Conservation (phyloP, 2,113 vertebrate species). For the Pleuronectes platessa region DNA sequence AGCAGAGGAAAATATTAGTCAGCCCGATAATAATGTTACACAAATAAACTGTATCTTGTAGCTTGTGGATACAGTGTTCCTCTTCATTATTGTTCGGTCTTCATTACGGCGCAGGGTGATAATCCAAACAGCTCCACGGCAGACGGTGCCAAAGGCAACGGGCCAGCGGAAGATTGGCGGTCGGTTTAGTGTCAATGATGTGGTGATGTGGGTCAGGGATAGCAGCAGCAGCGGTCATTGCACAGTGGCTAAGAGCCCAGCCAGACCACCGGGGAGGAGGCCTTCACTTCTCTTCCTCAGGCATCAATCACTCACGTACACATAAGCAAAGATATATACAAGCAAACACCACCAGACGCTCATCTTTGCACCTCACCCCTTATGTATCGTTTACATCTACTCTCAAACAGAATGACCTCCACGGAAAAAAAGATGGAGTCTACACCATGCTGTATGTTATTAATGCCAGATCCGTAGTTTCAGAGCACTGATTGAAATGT, state of each 20-base stretch:
- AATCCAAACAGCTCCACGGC: constrained; percentile 65
- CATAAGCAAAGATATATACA: constrained; percentile 73
- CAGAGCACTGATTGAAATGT: constrained; percentile 34
- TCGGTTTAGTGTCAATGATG: constrained; percentile 79
- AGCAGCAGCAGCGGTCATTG: constrained; percentile 78
- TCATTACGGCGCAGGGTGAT: constrained; percentile 63
- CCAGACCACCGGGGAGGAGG: constrained; percentile 80
- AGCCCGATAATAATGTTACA: constrained; percentile 54
- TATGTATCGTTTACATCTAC: constrained; percentile 33
- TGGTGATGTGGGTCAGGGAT: constrained; percentile 80
- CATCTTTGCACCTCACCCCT: constrained; percentile 41
- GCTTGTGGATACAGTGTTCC: constrained; percentile 67
- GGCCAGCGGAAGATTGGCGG: constrained; percentile 73
- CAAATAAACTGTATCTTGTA: constrained; percentile 71
- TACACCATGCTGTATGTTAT: constrained; percentile 32
- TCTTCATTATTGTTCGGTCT: constrained; percentile 66
- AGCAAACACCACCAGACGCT: constrained; percentile 62
- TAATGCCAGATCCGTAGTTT: constrained; percentile 18
- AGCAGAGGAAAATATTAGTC: constrained; percentile 48
- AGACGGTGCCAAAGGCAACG: constrained; percentile 64
- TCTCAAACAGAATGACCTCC: constrained; percentile 10
- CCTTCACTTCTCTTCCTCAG: constrained; percentile 69
- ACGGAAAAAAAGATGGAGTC: constrained; percentile 24
- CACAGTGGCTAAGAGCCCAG: constrained; percentile 80
- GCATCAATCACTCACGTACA: constrained; percentile 75